Conservation (phyloP, 1,140 invertebrate genomes). For the Drosophila littoralis region DNA sequence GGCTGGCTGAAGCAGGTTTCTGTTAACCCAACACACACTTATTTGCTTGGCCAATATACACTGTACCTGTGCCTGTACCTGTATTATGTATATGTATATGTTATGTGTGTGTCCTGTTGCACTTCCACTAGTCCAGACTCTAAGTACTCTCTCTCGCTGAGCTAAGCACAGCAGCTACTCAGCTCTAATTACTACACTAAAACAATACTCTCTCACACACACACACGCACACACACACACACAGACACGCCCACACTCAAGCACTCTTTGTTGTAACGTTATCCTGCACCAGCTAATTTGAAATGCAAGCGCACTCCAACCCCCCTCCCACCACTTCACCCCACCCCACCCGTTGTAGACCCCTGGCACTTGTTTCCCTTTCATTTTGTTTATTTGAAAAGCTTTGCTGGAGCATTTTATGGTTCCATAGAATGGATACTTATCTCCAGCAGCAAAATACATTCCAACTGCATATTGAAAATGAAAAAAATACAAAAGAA, state of each 20-base stretch:
- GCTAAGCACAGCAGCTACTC: constrained; percentile 10
- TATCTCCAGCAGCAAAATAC: background rate
- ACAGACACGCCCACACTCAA: background rate
- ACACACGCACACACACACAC: background rate
- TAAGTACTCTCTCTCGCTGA: constrained; percentile 1
- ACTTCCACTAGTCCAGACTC: background rate
- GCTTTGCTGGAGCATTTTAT: background rate
- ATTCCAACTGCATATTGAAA: background rate
- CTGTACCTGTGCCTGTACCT: background rate
- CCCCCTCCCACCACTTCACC: background rate
- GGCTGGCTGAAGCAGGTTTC: constrained; percentile 91
- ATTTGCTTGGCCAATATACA: constrained; percentile 5
- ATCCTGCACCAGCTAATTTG: constrained; percentile 26
- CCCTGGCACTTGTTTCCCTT: background rate
- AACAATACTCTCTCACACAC: background rate
- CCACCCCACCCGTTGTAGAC: background rate
- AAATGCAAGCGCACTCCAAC: constrained; percentile 7
- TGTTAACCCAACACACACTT: constrained; percentile 31
- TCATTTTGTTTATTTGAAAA: background rate
- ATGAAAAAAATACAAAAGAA: background rate
- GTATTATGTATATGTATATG: background rate
- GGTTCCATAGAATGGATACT: background rate
- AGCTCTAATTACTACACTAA: constrained; percentile 29
- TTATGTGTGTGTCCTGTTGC: constrained; percentile 12
- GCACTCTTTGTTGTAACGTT: constrained; percentile 8